Evolutionary conservation across 2,888 invertebrate genomes (phyloP), one percentile per base, ranked within the genome.

Genomic region (Ectemnius cavifrons): DNA sequence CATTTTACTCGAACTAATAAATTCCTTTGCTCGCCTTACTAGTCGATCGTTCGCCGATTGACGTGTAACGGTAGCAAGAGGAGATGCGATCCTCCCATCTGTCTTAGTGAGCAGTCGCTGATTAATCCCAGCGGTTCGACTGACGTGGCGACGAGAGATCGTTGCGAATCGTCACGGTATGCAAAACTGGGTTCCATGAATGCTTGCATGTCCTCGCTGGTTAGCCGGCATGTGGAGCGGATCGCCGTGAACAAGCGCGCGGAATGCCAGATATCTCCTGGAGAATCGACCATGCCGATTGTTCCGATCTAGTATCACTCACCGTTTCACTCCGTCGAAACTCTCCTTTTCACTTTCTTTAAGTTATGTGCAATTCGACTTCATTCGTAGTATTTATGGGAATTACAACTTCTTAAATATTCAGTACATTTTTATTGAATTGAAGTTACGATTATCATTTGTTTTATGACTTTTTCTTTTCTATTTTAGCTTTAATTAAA

Each of bases 121-220:
- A 18, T 28, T 28, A 28, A n/a, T 18, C 28, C 27, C 16, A 37
- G 4, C 16, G 37, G n/a, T 18, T 60, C 60, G 27, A 27, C 37
- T 4, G 60, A 27, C 46, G 16, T 20, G 23, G 37, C 37, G 37
- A 37, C 37, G 37, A 37, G 37, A 37, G 80, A 81, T 81, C 78
- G 75, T 73, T 73, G 52, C 60, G 49, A 2, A 67, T 65, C 56
- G 60, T 60, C 63, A 45, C 62, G 70, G 73, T 77, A 84, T 81
- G 85, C 79, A 80, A 84, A 83, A 77, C 64, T 78, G 74, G 75
- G 73, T 82, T 79, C 81, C 80, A 64, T 76, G 78, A 76, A 81
- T 71, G 77, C 72, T 64, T 74, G 74, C 20, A 73, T 73, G 71
- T 67, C 72, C 47, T 58, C 45, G 45, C 58, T 64, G 61, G 65